Evolutionary conservation across 1,140 invertebrate species (phyloP), one percentile per base, ranked within the genome.

Genomic region (Megathymus violae): DNA sequence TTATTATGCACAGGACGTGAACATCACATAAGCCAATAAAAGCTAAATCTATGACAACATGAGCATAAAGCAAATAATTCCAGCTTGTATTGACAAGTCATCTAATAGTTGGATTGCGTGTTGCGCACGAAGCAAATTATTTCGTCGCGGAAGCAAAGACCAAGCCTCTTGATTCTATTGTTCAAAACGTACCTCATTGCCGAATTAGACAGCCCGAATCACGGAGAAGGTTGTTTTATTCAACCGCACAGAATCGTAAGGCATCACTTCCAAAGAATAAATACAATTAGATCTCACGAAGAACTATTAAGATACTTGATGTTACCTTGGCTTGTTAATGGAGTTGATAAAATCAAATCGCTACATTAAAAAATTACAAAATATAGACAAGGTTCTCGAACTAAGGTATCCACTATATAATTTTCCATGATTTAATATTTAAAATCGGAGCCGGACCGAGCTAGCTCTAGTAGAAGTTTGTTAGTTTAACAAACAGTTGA

Each of bases 101-200:
- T 47, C 41, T 77, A 78, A 80, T 77, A 67, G 67, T 25, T 34
- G 51, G 50, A 76, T 80, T 64, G 78, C 78, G 76, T 80, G 78
- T 62, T 58, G 27, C 27, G 48, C 59, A 68, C 76, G 74, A 74
- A 76, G 71, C 66, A 70, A 73, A 76, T 78, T 73, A 44, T n/a
- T 62, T 64, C 41, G 63, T 62, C 52, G 25, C 51, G 43, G 50
- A 17, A 38, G 36, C 41, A 22, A 13, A 9, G 51, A 62, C 22
- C 25, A 11, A 59, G 58, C 22, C 17, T 38, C 64, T 62, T 67
- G 62, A 56, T 62, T 38, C 47, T 41, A 67, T 61, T 61, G 48
- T 66, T 51, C 56, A 7, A 41, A 64, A 43, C 40, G 22, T 64
- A 50, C 56, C 50, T 51, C 61, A 58, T 43, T 48, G 36, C 44